These are phyloP conservation scores for Dipodomys stephensi DNA, from an alignment of 2,113 vertebrate genomes.

Conservation along the genomic window DNA sequence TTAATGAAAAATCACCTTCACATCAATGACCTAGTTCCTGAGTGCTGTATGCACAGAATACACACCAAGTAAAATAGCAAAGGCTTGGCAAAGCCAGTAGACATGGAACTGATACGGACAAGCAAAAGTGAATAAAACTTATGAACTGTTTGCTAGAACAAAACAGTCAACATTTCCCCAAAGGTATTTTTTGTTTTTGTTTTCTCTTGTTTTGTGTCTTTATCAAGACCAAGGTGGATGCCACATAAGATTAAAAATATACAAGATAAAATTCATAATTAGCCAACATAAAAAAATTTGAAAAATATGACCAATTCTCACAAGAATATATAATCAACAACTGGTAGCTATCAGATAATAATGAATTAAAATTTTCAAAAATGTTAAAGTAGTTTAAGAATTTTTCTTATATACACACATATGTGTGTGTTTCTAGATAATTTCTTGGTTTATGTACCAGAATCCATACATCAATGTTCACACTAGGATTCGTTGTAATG, in stretches of 20 bases:
- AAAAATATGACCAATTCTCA: neutral
- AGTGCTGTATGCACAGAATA: neutral
- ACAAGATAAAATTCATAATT: neutral
- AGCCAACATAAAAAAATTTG: neutral
- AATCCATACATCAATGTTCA: slow-evolving; percentile 4
- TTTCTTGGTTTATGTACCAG: neutral
- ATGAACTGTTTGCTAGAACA: slow-evolving; percentile 16
- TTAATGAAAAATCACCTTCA: neutral
- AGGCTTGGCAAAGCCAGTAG: neutral
- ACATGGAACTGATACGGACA: neutral
- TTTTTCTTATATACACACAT: neutral
- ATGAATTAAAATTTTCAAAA: slow-evolving; percentile 28
- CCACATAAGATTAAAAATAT: neutral
- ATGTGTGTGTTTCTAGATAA: neutral
- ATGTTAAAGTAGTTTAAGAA: neutral
- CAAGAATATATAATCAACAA: slow-evolving; percentile 8
- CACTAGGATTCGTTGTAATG: neutral
- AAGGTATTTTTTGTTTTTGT: too few species aligned
- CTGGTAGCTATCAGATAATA: neutral
- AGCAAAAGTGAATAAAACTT: neutral
- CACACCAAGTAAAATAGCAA: neutral
- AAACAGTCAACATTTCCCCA: neutral
- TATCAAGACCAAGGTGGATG: neutral
- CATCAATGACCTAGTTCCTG: neutral
- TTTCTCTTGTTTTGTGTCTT: neutral